phyloP scores from a whole-genome alignment of 2,888 invertebrate species.

The Nymphalis urticae region DNA sequence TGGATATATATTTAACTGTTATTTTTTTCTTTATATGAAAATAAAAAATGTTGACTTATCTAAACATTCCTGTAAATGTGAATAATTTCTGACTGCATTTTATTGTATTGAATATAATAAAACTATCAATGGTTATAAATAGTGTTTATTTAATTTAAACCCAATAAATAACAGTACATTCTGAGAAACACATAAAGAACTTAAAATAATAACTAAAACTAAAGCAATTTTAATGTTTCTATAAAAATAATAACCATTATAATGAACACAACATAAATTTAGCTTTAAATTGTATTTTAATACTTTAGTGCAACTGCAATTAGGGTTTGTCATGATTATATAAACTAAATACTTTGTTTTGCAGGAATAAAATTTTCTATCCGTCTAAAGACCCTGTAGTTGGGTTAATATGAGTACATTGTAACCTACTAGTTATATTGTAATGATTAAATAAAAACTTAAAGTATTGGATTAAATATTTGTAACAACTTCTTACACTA shows the following conservation, averaged over 20 bases:
- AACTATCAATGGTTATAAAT: constrained; percentile 14
- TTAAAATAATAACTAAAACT: constrained; percentile 1
- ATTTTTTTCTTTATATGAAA: constrained; percentile 5
- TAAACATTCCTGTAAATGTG: constrained; percentile 29
- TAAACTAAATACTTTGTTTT: background rate
- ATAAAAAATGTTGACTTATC: constrained; percentile 15
- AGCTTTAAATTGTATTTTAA: constrained; percentile 5
- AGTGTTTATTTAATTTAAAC: constrained; percentile 15
- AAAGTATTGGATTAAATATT: constrained; percentile 1
- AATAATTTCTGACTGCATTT: constrained; percentile 24
- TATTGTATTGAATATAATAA: constrained; percentile 19
- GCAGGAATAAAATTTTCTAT: background rate
- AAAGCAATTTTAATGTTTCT: background rate
- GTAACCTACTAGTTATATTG: no score
- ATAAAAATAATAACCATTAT: constrained; percentile 2
- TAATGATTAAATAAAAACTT: no score
- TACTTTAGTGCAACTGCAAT: background rate
- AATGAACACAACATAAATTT: background rate
- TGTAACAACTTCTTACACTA: background rate
- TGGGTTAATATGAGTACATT: background rate
- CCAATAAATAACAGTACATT: constrained; percentile 6
- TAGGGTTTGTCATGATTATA: background rate
- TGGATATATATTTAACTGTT: constrained; percentile 6
- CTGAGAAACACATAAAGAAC: background rate
- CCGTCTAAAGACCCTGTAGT: constrained; percentile 6